Evolutionary conservation across 1,140 invertebrate genomes (phyloP).

Genomic region (Bacillus rossius): DNA sequence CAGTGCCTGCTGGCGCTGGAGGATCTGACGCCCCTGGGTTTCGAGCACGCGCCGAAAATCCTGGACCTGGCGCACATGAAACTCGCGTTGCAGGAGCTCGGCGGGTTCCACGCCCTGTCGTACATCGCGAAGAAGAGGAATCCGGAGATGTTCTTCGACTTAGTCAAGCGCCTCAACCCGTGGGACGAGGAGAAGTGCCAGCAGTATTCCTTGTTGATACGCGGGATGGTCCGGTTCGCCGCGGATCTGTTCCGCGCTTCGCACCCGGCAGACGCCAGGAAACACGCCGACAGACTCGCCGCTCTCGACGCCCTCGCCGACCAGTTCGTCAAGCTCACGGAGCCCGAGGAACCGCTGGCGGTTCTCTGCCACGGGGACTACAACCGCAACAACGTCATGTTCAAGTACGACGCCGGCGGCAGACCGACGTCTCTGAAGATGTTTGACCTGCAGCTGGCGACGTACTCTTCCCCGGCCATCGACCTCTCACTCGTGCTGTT

Average conservation of each 20-base stretch:
- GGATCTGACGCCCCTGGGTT: slow-evolving; percentile 25
- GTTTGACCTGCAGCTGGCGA: slow-evolving; percentile 39
- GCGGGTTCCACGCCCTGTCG: slow-evolving; percentile 37
- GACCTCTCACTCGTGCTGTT: slow-evolving; percentile 42
- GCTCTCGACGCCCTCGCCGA: background rate
- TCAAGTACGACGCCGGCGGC: slow-evolving; percentile 20
- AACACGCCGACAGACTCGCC: background rate
- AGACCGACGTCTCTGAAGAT: slow-evolving; percentile 30
- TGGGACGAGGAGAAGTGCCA: too few species aligned
- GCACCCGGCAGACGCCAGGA: background rate
- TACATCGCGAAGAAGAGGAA: slow-evolving; percentile 33
- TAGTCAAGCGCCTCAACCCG: slow-evolving; percentile 23
- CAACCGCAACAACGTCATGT: slow-evolving; percentile 39
- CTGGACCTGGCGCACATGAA: slow-evolving; percentile 30
- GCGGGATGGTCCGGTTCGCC: too few species aligned
- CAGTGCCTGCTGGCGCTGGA: slow-evolving; percentile 31
- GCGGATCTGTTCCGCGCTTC: background rate
- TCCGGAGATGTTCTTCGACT: slow-evolving; percentile 28
- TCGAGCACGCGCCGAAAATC: background rate
- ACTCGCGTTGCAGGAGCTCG: slow-evolving; percentile 35
- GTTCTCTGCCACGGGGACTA: slow-evolving; percentile 42
- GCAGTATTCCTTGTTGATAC: background rate
- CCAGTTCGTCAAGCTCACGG: background rate
- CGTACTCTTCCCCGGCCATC: slow-evolving; percentile 36
- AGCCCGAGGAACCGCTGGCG: slow-evolving; percentile 29